Evolutionary conservation across 2,888 invertebrate species (phyloP).

Genomic region (Sabellastarte sp.): DNA sequence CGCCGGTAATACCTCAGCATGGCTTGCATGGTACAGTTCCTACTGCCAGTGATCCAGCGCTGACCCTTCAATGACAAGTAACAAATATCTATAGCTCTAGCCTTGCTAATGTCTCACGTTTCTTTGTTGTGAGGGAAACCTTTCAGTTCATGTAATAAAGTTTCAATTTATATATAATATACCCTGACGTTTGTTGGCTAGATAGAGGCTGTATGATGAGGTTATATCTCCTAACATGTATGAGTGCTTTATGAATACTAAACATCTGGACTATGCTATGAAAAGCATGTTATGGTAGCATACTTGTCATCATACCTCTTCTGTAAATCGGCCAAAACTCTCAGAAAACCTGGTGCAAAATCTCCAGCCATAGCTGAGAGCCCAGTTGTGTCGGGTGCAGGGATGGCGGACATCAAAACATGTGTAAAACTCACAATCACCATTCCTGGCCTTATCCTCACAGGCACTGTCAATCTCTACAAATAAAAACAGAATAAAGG

Average conservation of each 20-base stretch:
- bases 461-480: slow-evolving; percentile 6
- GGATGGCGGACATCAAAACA: slow-evolving; percentile 15
- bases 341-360: slow-evolving; percentile 10
- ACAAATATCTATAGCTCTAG: too few species aligned
- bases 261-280: too few species aligned
- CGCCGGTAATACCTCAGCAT: slow-evolving; percentile 9
- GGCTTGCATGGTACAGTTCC: slow-evolving; percentile 13
- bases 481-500: too few species aligned
- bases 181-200: too few species aligned
- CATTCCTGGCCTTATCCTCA: slow-evolving; percentile 3
- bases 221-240: too few species aligned
- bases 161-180: too few species aligned
- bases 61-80: slow-evolving; percentile 11
- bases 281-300: neutral
- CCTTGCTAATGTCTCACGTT: too few species aligned
- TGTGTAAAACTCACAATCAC: slow-evolving; percentile 14
- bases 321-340: neutral
- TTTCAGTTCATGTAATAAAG: neutral
- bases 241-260: too few species aligned
- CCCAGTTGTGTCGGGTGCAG: slow-evolving; percentile 10
- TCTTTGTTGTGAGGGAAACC: too few species aligned
- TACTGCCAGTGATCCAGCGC: slow-evolving; percentile 13
- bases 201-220: too few species aligned
- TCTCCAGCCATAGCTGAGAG: slow-evolving; percentile 9
- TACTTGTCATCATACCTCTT: neutral